phyloP scores from a whole-genome alignment of 2,888 invertebrate species.

The Empis stercorea region DNA sequence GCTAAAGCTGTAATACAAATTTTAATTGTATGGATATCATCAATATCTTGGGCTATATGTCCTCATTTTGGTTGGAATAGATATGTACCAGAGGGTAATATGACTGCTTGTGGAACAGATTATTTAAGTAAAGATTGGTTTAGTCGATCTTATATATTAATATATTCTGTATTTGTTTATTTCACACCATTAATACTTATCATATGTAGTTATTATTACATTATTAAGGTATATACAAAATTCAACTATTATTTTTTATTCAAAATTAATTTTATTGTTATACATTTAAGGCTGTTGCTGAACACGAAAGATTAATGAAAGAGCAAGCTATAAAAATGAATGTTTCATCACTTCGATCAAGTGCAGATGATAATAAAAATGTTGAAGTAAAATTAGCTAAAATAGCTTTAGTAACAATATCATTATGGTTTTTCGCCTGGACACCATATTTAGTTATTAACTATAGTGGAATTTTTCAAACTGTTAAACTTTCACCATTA shows the following conservation, averaged over 20 bases:
- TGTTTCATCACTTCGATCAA: constrained; percentile 41
- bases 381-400: constrained; percentile 43
- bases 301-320: constrained; percentile 41
- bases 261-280: not conserved
- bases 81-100: constrained; percentile 50
- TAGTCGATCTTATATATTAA: constrained; percentile 38
- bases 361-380: constrained; percentile 36
- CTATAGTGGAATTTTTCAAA: constrained; percentile 40
- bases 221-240: constrained; percentile 35
- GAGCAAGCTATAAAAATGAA: constrained; percentile 49
- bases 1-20: constrained; percentile 40
- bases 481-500: constrained; percentile 38
- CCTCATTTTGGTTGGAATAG: constrained; percentile 51
- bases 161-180: constrained; percentile 37
- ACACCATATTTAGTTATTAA: constrained; percentile 47
- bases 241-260: not conserved
- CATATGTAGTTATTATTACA: constrained; percentile 45
- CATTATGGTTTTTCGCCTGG: constrained; percentile 50
- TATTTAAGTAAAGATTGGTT: constrained; percentile 38
- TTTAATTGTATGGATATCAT: constrained; percentile 42
- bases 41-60: constrained; percentile 41
- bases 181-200: constrained; percentile 41
- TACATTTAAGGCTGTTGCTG: constrained; percentile 41
- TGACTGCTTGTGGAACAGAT: constrained; percentile 45
- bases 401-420: constrained; percentile 45